Evolutionary conservation across 1,140 invertebrate genomes (phyloP), one percentile per base, ranked within the genome.

Genomic region (Metopolophium dirhodum): DNA sequence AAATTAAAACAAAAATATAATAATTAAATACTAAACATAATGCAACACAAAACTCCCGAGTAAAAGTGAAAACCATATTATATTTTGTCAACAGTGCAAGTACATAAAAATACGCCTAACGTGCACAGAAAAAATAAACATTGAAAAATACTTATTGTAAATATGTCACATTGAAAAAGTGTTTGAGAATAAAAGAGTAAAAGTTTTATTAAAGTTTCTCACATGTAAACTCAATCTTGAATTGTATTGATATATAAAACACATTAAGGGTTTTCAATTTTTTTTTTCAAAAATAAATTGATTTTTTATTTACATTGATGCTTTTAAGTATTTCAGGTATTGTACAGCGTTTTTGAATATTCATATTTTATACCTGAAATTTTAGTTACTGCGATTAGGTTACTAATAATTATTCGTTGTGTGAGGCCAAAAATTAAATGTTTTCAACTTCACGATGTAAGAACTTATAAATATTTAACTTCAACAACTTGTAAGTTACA

Each of bases 401-500:
- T 35, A 77, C 14, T n/a, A 30, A 30, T 61, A 2, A 68, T n/a
- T 68, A 0, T n/a, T 77, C 4, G 61, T n/a, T 6, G 14, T 68
- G 30, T 35, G 14, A 23, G 2, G 30, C 14, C 14, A n/a, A 77
- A 68, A 77, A 35, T 77, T 18, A 77, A 77, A 77, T 7, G 61
- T 77, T n/a, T 77, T n/a, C n/a, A 77, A 77, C n/a, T 77, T 77
- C 14, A 7, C 18, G 14, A 51, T 18, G 61, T n/a, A n/a, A 77
- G 61, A 77, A 77, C n/a, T 77, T n/a, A 77, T n/a, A 77, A 77
- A 77, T 77, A 77, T 77, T 68, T 68, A 68, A 68, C 18, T 77
- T 77, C 30, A 23, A 77, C 30, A 77, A 77, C 30, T n/a, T 77
- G 61, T 14, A n/a, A 77, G 30, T 77, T 7, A 77, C n/a, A 77